These are phyloP conservation scores for Paramormyrops hopkinsi DNA, from an alignment of 2,797 vertebrate genomes.

Conservation along the genomic window DNA sequence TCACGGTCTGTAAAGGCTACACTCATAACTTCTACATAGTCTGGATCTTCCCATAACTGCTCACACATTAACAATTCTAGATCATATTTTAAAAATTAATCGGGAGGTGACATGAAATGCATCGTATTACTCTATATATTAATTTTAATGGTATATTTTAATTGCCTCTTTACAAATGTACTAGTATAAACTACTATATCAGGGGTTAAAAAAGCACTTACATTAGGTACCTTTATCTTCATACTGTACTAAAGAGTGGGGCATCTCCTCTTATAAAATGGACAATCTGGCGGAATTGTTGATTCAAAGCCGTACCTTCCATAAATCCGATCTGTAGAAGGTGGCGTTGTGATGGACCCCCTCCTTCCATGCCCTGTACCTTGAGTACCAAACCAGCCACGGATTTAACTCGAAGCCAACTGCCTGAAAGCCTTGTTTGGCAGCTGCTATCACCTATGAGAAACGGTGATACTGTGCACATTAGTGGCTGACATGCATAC, in stretches of 20 bases:
- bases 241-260: not conserved
- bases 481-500: not conserved
- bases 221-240: not conserved
- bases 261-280: not conserved
- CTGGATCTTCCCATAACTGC: not conserved
- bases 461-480: not conserved
- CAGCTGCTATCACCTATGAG: conserved; percentile 87
- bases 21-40: not conserved
- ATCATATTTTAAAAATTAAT: conserved; percentile 1
- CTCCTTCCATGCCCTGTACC: conserved; percentile 79
- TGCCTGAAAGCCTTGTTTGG: conserved; percentile 78
- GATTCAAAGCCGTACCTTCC: conserved; percentile 71
- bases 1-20: not conserved
- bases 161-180: not conserved
- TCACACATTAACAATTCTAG: not conserved
- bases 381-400: conserved; percentile 91
- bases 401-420: conserved; percentile 91
- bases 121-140: not conserved
- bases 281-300: not conserved
- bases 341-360: conserved; percentile 71
- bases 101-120: not conserved
- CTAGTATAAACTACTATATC: not conserved
- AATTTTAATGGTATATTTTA: not conserved
- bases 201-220: not conserved
- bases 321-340: conserved; percentile 86